Conservation (phyloP, 2,888 invertebrate species). For the Ctena decussata region DNA sequence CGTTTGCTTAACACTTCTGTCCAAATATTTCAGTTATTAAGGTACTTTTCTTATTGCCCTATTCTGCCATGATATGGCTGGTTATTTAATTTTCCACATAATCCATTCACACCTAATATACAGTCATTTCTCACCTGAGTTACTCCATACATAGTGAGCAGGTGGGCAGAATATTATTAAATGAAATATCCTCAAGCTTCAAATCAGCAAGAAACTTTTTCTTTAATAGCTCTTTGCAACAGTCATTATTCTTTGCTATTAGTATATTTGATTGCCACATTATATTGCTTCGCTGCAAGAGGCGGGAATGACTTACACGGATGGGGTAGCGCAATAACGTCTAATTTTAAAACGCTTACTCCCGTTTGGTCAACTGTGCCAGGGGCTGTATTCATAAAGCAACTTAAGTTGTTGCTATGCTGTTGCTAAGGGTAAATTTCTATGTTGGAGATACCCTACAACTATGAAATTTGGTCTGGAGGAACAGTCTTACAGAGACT, state of each 20-base stretch:
- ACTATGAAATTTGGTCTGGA: too few species aligned
- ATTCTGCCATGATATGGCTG: neutral
- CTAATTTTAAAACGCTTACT: too few species aligned
- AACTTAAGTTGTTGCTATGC: too few species aligned
- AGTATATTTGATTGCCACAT: conserved; percentile 35
- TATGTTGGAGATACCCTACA: too few species aligned
- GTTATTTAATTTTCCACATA: conserved; percentile 10
- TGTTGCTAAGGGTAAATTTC: too few species aligned
- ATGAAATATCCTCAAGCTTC: conserved; percentile 1
- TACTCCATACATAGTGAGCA: neutral
- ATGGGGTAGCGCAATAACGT: too few species aligned
- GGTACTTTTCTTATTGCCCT: neutral
- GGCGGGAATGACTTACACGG: neutral
- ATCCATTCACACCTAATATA: neutral
- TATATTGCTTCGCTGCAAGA: neutral
- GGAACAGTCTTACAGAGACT: too few species aligned
- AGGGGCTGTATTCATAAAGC: too few species aligned
- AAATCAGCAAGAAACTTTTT: conserved; percentile 16
- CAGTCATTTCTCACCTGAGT: neutral
- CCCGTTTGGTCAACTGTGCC: too few species aligned
- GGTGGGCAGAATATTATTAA: conserved; percentile 42
- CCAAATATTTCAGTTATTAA: too few species aligned
- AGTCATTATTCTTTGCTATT: conserved; percentile 30
- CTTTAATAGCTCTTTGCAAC: conserved; percentile 18
- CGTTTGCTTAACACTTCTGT: too few species aligned